These are phyloP conservation scores for Dicycla oo DNA, from an alignment of 2,888 invertebrate species.

Conservation along the genomic window DNA sequence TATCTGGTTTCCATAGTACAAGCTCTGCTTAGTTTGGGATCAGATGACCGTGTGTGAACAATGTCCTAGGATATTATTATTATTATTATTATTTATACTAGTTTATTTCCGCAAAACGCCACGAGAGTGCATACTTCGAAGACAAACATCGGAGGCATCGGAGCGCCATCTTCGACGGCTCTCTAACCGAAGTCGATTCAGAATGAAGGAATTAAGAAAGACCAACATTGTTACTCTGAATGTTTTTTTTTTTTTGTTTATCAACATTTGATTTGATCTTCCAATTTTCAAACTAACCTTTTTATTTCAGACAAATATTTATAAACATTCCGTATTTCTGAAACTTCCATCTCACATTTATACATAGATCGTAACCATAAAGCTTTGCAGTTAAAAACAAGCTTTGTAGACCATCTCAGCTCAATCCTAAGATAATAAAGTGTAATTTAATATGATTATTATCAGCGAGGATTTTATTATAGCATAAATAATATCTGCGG, in stretches of 20 bases:
- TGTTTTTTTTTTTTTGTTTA: neutral
- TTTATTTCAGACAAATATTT: neutral
- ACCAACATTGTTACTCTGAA: neutral
- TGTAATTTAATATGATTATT: slow-evolving; percentile 17
- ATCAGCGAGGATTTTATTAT: slow-evolving; percentile 2
- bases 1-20: too few species aligned
- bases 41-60: too few species aligned
- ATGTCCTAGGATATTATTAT: too few species aligned
- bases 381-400: neutral
- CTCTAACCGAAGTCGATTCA: neutral
- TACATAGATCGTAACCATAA: slow-evolving; percentile 12
- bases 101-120: too few species aligned
- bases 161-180: too few species aligned
- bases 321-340: neutral
- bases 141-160: too few species aligned
- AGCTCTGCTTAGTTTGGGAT: too few species aligned
- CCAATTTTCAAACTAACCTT: neutral
- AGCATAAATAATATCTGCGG: slow-evolving; percentile 29
- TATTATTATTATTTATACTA: too few species aligned
- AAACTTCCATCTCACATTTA: neutral
- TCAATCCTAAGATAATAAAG: slow-evolving; percentile 11
- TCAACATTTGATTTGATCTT: neutral
- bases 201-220: neutral
- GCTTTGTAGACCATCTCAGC: slow-evolving; percentile 7
- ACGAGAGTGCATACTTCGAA: too few species aligned